These are phyloP conservation scores for Aelia acuminata DNA, from an alignment of 2,888 invertebrate genomes.

Conservation along the genomic window DNA sequence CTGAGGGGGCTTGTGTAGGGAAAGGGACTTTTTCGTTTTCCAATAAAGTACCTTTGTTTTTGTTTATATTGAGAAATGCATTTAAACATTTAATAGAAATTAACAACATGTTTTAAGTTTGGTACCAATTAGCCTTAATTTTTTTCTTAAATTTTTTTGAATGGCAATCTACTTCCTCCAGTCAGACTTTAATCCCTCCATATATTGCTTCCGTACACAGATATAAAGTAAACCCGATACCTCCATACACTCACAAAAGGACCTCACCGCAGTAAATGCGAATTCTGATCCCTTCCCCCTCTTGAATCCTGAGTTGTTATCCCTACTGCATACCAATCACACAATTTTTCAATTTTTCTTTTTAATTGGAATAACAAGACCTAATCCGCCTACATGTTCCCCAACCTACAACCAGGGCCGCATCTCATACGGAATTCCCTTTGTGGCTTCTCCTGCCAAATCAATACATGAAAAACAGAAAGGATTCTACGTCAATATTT, in stretches of 20 bases:
- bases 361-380: slow-evolving; percentile 20
- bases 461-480: slow-evolving; percentile 41
- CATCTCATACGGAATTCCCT: slow-evolving; percentile 17
- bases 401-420: neutral
- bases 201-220: neutral
- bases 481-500: slow-evolving; percentile 45
- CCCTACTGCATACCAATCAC: neutral
- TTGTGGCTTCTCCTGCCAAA: neutral
- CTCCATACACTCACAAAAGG: neutral
- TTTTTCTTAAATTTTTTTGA: no score
- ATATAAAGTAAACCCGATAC: neutral
- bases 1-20: no score
- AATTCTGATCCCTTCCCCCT: neutral
- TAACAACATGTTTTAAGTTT: no score
- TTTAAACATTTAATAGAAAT: no score
- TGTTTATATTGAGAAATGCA: no score
- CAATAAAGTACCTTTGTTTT: no score
- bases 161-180: no score
- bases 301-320: neutral
- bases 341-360: neutral
- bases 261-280: neutral
- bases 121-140: no score
- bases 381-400: neutral
- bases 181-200: no score
- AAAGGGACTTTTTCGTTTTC: no score